Conservation (phyloP, 1,140 invertebrate species). For the Dryas iulia region DNA sequence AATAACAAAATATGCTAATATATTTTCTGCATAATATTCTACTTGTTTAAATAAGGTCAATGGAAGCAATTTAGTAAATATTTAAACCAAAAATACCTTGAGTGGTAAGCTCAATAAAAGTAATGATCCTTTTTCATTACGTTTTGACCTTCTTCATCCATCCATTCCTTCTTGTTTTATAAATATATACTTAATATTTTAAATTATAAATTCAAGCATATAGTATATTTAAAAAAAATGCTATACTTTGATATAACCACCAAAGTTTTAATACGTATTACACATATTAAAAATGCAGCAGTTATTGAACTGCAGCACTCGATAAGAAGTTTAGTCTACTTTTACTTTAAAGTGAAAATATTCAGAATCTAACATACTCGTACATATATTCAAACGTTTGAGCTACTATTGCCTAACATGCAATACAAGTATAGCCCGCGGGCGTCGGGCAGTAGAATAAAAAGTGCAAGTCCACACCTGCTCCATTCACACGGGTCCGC, state of each 20-base stretch:
- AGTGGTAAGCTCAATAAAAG: background rate
- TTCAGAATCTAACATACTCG: background rate
- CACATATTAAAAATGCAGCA: background rate
- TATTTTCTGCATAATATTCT: no score
- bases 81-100: background rate
- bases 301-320: background rate
- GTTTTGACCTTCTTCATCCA: no score
- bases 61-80: background rate
- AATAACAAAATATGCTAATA: no score
- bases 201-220: no score
- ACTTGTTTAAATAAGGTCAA: no score
- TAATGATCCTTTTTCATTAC: no score
- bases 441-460: slow-evolving; percentile 30
- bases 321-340: background rate
- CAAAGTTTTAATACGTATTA: no score
- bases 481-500: slow-evolving; percentile 54
- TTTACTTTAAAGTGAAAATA: background rate
- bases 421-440: slow-evolving; percentile 36
- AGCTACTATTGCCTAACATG: slow-evolving; percentile 34
- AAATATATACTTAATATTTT: no score
- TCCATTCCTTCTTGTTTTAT: no score
- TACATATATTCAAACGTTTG: slow-evolving; percentile 22
- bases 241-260: no score
- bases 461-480: slow-evolving; percentile 48
- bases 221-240: no score